Percentiles rank a stretch among this genome's conserved stretches.
Conservation (phyloP, 2,797 vertebrate genomes). For the Phrynocephalus guinanensis region DNA sequence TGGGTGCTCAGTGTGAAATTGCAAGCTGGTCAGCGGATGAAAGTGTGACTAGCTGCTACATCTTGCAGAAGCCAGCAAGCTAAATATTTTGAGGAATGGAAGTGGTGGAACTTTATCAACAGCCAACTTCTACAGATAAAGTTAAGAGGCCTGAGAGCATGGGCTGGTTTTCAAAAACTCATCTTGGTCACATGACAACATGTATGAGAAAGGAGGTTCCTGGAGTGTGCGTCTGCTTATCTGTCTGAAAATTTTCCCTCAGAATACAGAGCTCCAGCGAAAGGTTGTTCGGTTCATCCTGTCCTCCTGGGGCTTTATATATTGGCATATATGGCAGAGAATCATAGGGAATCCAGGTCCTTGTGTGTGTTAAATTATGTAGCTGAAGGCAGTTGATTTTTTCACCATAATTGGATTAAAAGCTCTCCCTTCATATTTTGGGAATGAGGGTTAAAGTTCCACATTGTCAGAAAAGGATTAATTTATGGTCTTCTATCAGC, state of each 20-base stretch:
- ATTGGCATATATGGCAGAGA: slow-evolving; percentile 70
- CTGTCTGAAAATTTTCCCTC: slow-evolving; percentile 64
- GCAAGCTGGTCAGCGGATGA: neutral
- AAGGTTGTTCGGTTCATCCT: slow-evolving; percentile 67
- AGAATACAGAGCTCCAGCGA: slow-evolving; percentile 69
- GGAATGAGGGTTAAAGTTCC: slow-evolving; percentile 73
- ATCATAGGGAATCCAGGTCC: slow-evolving; percentile 18
- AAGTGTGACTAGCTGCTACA: no score
- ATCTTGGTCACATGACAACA: slow-evolving; percentile 42
- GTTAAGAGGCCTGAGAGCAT: neutral
- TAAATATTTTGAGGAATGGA: neutral
- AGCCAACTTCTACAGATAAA: neutral
- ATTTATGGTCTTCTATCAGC: slow-evolving; percentile 86
- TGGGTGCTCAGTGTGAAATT: slow-evolving; percentile 19
- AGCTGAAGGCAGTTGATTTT: slow-evolving; percentile 74
- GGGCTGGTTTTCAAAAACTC: neutral
- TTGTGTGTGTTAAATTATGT: slow-evolving; percentile 34
- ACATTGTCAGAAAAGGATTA: slow-evolving; percentile 88
- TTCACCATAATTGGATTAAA: slow-evolving; percentile 80
- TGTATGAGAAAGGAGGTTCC: slow-evolving; percentile 29
- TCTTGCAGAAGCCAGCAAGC: neutral
- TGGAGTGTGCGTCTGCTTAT: slow-evolving; percentile 45
- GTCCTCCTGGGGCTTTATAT: slow-evolving; percentile 66
- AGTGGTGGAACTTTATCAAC: neutral
- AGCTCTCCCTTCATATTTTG: slow-evolving; percentile 66